Evolutionary conservation across 2,797 vertebrate genomes (phyloP).

Genomic region (Chlorospingus semifuscus): DNA sequence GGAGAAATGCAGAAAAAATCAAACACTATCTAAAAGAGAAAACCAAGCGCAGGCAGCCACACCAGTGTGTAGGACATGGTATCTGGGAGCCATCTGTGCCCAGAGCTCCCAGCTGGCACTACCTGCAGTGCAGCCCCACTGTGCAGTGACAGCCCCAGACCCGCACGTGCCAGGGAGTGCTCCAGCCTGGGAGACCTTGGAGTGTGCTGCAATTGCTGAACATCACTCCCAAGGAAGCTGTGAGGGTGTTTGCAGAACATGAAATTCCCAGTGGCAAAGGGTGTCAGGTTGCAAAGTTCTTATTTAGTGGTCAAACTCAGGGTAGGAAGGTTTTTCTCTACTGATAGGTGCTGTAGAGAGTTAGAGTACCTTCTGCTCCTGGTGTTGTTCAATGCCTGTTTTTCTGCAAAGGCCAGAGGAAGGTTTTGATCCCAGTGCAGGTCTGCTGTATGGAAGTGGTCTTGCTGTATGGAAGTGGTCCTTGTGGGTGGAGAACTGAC

Average conservation of each 20-base stretch:
- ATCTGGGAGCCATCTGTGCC: neutral
- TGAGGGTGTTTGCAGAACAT: neutral
- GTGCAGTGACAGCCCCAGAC: neutral
- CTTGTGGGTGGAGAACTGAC: neutral
- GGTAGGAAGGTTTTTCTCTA: neutral
- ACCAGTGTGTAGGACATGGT: accelerated
- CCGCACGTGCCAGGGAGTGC: accelerated
- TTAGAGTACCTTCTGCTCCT: neutral
- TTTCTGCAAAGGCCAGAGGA: neutral
- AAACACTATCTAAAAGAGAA: neutral
- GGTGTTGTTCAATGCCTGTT: neutral
- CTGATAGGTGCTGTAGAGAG: neutral
- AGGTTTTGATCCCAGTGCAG: neutral
- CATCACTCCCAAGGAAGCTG: neutral
- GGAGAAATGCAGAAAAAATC: neutral
- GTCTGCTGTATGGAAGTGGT: neutral
- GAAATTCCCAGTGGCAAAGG: neutral
- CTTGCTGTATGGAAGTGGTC: neutral
- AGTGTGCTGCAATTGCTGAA: neutral
- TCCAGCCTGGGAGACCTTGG: neutral
- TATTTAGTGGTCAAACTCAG: neutral
- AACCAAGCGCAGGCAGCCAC: neutral
- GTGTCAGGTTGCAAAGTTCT: neutral
- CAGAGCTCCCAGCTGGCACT: neutral
- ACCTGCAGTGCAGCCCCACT: accelerated